A percentile compares a stretch with the other conserved stretches of the same genome.
Evolutionary conservation across 2,797 vertebrate genomes (phyloP).

Genomic region (Adelosebastes latens): DNA sequence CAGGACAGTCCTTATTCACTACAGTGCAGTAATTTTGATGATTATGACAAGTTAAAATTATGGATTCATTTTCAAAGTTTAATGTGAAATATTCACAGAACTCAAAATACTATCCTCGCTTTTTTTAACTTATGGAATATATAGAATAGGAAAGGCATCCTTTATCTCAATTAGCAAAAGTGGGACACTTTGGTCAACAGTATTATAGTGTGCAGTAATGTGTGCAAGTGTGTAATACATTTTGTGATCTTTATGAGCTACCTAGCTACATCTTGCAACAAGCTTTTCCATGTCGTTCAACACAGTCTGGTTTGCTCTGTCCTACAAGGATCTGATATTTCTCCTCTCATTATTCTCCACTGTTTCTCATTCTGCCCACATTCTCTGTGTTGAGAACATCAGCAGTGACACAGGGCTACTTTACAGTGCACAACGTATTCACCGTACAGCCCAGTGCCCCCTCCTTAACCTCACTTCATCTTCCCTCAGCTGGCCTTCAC

Average conservation of each 20-base stretch:
- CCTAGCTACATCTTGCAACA: not conserved
- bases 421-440: not conserved
- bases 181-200: not conserved
- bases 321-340: not conserved
- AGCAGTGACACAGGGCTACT: not conserved
- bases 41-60: not conserved
- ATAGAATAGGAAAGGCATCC: not conserved
- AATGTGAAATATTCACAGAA: not conserved
- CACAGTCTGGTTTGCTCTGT: not conserved
- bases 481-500: not conserved
- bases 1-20: rapidly evolving
- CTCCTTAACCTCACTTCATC: not conserved
- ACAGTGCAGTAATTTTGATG: not conserved
- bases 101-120: not conserved
- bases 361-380: conserved; percentile 9
- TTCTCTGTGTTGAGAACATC: not conserved
- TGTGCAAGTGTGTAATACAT: not conserved
- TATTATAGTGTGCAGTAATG: not conserved
- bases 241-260: not conserved
- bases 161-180: not conserved
- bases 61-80: not conserved
- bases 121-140: not conserved
- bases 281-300: not conserved
- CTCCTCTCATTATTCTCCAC: conserved; percentile 2
- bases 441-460: conserved; percentile 14